Evolutionary conservation across 2,113 vertebrate species (phyloP), one percentile per base, ranked within the genome.

Genomic region (Chunga burmeisteri): DNA sequence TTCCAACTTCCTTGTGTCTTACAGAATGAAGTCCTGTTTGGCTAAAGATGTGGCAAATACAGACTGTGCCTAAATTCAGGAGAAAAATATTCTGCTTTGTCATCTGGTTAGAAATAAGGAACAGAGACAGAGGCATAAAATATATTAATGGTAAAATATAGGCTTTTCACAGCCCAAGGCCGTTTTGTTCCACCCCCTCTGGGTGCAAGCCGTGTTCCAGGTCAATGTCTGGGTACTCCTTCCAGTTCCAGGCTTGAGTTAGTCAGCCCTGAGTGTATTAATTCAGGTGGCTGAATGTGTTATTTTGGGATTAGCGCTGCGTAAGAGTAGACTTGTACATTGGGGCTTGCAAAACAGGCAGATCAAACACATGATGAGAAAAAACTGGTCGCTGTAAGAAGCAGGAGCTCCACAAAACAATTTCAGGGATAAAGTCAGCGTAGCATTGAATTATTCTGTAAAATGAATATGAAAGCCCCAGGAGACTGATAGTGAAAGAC

Each of bases 161-260:
- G 42, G 13, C 13, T 67, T 84, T 72, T 67, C 10, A 67, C 22
- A 58, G 38, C 7, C 22, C 27, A 50, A 25, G n/a, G 29, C 9
- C 2, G 3, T 65, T n/a, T 42, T 91, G 3, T 85, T 72, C 14
- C 27, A 42, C 4, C 4, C 13, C 0, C 0, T 42, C 42, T 66
- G 22, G 5, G 16, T 88, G 15, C 12, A 68, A 78, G 5, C 9
- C 10, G 7, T 25, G 9, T 78, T 82, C 53, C 26, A 65, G 27
- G 21, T 65, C 22, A 85, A 42, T 36, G 10, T 59, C 47, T 63
- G 27, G 16, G 13, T 89, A 58, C 11, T 16, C 2, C 3, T 11
- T 73, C 46, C n/a, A 53, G 13, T 47, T 34, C 26, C 73, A n/a
- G 32, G 20, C 52, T 66, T 40, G n/a, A 46, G 20, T 32, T 61